Conservation (phyloP, 2,888 invertebrate species). For the Acleris laterana region DNA sequence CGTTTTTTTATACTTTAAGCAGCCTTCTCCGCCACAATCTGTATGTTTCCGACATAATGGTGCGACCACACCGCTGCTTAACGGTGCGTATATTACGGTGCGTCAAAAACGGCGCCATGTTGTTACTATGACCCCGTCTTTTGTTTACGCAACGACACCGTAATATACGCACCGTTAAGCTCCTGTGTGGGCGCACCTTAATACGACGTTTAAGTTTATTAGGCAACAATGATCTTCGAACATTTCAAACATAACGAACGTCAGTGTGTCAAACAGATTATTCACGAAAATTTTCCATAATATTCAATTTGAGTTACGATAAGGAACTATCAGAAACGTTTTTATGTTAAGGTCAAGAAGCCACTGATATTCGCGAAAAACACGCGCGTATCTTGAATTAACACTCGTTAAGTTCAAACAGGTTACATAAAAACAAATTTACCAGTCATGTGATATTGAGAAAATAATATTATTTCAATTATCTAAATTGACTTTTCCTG, state of each 20-base stretch:
- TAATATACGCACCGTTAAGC: too few relatives aligned
- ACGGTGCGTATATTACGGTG: too few relatives aligned
- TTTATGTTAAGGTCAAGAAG: conserved; percentile 28
- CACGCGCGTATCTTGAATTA: conserved; percentile 12
- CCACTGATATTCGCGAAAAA: conserved; percentile 28
- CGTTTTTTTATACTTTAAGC: too few relatives aligned
- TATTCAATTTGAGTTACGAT: conserved; percentile 34
- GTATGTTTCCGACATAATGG: too few relatives aligned
- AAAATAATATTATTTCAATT: background rate
- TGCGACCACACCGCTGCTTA: too few relatives aligned
- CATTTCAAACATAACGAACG: conserved; percentile 14
- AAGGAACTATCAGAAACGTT: conserved; percentile 9
- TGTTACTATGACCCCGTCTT: too few relatives aligned
- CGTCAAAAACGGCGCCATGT: too few relatives aligned
- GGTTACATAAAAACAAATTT: conserved; percentile 25
- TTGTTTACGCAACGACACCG: too few relatives aligned
- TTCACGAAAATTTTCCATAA: conserved; percentile 23
- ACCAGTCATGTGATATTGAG: background rate
- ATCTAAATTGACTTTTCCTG: background rate
- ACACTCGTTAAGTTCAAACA: conserved; percentile 13
- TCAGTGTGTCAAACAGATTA: conserved; percentile 15
- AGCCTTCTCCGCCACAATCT: too few relatives aligned
- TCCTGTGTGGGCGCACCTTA: too few relatives aligned
- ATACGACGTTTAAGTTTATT: too few relatives aligned
- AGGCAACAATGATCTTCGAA: background rate